Conservation (phyloP, 2,797 vertebrate genomes). For the Miichthys miiuy region DNA sequence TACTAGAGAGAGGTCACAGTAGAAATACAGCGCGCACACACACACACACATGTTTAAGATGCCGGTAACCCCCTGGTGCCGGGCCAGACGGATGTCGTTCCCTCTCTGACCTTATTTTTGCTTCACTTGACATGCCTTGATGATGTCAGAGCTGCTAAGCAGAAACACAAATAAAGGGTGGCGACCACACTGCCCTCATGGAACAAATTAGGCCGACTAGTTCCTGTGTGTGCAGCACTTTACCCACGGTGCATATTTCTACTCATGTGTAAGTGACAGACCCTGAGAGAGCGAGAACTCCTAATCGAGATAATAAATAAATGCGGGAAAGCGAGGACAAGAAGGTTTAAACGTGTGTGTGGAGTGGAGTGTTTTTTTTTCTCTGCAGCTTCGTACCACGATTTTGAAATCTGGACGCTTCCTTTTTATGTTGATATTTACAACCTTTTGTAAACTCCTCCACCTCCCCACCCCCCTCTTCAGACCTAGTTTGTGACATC, state of each 20-base stretch:
- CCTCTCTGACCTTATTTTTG: conserved; percentile 77
- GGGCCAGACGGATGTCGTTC: conserved; percentile 68
- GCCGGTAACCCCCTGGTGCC: conserved; percentile 70
- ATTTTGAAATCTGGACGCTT: conserved; percentile 27
- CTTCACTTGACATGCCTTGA: conserved; percentile 72
- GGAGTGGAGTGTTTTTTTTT: background rate
- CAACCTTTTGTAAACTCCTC: conserved; percentile 41
- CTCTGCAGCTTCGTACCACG: conserved; percentile 17
- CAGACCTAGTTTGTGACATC: conserved; percentile 43
- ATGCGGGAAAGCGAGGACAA: background rate
- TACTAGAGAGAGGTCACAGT: conserved; percentile 67
- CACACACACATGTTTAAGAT: conserved; percentile 64
- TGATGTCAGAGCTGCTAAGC: conserved; percentile 82
- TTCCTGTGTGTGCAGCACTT: conserved; percentile 67
- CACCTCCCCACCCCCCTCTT: too few species aligned
- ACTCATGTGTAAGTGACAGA: conserved; percentile 66
- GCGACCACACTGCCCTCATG: conserved; percentile 71
- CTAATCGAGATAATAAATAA: conserved; percentile 47
- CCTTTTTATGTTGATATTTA: conserved; percentile 49
- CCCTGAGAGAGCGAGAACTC: conserved; percentile 40
- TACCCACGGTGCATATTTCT: conserved; percentile 63
- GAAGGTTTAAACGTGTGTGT: conserved; percentile 40
- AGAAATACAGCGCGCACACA: conserved; percentile 30
- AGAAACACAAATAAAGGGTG: conserved; percentile 84
- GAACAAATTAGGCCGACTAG: conserved; percentile 81